Evolutionary conservation across 1,140 invertebrate species (phyloP).

Genomic region (Samia ricini): DNA sequence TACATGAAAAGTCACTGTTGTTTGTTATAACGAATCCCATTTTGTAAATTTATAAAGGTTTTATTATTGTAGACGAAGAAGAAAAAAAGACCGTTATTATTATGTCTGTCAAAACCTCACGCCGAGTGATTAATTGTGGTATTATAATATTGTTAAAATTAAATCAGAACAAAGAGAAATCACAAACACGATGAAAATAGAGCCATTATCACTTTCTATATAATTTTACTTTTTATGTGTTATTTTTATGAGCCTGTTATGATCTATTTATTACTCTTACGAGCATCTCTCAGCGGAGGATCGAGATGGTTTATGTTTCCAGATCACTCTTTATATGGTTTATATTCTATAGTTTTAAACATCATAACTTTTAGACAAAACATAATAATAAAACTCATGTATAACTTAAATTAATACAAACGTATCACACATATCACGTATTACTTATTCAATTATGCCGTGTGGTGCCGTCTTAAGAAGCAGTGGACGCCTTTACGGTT

Average conservation of each 20-base stretch:
- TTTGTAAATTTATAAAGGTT: slow-evolving; percentile 7
- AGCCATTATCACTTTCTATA: background rate
- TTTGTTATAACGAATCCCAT: background rate
- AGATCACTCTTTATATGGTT: background rate
- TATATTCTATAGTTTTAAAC: background rate
- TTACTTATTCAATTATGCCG: too few species aligned
- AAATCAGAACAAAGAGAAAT: background rate
- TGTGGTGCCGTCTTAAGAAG: too few species aligned
- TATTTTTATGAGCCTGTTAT: background rate
- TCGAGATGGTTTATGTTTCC: background rate
- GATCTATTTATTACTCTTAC: background rate
- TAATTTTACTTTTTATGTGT: background rate
- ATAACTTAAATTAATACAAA: too few species aligned
- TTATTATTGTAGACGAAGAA: background rate
- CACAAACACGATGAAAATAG: background rate
- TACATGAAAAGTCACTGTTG: background rate
- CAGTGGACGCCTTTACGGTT: too few species aligned
- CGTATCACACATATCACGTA: too few species aligned
- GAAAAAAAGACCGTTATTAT: slow-evolving; percentile 3
- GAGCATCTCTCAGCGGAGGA: background rate
- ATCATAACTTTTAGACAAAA: background rate
- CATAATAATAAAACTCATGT: too few species aligned
- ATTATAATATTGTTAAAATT: slow-evolving; percentile 3
- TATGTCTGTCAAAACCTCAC: slow-evolving; percentile 7
- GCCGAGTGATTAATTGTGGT: slow-evolving; percentile 2